Evolutionary conservation across 2,797 vertebrate species (phyloP), one percentile per base, ranked within the genome.

Genomic region (Molossus alvarezi): DNA sequence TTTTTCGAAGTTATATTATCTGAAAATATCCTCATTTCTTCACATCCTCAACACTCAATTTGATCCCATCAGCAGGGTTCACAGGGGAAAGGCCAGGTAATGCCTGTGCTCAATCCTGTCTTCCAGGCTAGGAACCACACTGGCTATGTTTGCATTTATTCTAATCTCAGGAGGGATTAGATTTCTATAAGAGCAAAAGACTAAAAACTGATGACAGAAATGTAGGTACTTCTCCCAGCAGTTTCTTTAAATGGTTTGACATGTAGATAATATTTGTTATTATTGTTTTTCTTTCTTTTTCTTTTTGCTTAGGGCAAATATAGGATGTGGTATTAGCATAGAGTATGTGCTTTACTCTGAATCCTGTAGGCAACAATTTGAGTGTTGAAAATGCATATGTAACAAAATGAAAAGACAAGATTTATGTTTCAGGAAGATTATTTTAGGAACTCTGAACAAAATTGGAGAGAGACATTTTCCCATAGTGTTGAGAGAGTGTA

Each of bases 91-190:
- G 33, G 0, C 29, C 57, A 27, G 18, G 0, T 29, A 45, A 29
- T 18, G 1, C 6, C 51, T 62, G 9, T n/a, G 9, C 33, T 60
- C 11, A 41, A 2, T 21, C 5, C 62, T 45, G 1, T 15, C 21
- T 75, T 33, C 2, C 25, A 21, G 1, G 5, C 23, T 12, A 53
- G 9, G 5, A 27, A 2, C 0, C 60, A 2, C 4, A 21, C 0
- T 23, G 2, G 21, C 57, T 64, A 41, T 17, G 1, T 72, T 81
- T 80, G 23, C 91, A 9, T 80, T 48, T 69, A 65, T 82, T 86
- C 10, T 53, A 29, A 62, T 76, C 41, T 62, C 45, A 81, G 5
- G 25, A 77, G 5, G 0, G 0, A 27, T 10, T 20, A 57, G 11
- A 45, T 65, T 83, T 77, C 11, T 14, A 2, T 72, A 51, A 90